A percentile compares a stretch with the other conserved stretches of the same genome.
Evolutionary conservation across 2,797 vertebrate species (phyloP).

Genomic region (Bucorvus abyssinicus): DNA sequence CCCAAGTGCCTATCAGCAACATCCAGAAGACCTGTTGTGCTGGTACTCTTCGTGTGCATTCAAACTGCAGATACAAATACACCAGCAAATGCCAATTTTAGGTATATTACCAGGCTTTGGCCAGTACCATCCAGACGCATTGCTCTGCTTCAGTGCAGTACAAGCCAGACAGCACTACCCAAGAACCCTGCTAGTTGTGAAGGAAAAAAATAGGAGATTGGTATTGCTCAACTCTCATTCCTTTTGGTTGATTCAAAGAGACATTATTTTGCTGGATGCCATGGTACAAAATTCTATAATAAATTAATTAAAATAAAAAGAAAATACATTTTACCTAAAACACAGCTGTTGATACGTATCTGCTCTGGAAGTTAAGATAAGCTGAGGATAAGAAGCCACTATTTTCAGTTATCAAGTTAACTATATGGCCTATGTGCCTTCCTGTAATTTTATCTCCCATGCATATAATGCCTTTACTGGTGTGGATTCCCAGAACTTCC

Average conservation of each 20-base stretch:
- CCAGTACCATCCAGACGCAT: too few species aligned
- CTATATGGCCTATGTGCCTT: not conserved
- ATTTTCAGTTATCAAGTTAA: not conserved
- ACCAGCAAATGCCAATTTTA: not conserved
- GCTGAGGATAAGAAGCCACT: not conserved
- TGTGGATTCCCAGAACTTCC: not conserved
- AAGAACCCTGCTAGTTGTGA: not conserved
- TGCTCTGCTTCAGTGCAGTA: fast-evolving
- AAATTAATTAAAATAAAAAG: not conserved
- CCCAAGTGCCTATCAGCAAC: not conserved
- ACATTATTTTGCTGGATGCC: not conserved
- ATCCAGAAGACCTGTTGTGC: not conserved
- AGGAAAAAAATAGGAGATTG: not conserved
- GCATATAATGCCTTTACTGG: not conserved
- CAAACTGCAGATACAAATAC: not conserved
- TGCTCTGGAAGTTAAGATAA: not conserved
- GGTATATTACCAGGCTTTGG: not conserved
- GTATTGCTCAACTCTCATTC: not conserved
- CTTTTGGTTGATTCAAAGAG: not conserved
- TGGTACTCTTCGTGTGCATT: not conserved
- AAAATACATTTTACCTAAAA: not conserved
- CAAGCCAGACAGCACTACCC: not conserved
- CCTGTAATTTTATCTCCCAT: not conserved
- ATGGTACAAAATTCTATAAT: not conserved
- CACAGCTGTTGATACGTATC: not conserved